These are phyloP conservation scores for Bombus polaris DNA, from an alignment of 1,140 invertebrate species.

Conservation along the genomic window DNA sequence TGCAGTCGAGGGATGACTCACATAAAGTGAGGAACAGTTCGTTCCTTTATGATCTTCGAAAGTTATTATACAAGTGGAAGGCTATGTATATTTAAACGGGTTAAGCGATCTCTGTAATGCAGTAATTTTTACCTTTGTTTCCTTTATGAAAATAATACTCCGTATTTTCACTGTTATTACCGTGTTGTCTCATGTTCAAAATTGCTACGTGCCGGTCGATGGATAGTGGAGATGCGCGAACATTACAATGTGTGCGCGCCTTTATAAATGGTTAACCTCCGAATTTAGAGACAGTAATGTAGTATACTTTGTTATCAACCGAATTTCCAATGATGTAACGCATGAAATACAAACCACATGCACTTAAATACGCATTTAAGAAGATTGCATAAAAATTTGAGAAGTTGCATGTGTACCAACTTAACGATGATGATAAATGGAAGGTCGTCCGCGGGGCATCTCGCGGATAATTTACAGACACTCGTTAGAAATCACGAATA, in stretches of 20 bases:
- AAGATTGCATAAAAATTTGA: too few species aligned
- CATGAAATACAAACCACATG: too few species aligned
- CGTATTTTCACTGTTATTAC: background rate
- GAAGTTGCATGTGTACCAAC: too few species aligned
- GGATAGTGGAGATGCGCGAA: background rate
- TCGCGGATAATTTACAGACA: background rate
- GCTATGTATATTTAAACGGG: background rate
- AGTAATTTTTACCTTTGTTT: background rate
- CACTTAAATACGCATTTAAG: too few species aligned
- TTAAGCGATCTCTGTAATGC: background rate
- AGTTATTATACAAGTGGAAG: background rate
- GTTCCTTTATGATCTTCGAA: constrained; percentile 2
- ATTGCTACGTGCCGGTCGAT: too few species aligned
- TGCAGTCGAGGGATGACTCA: background rate
- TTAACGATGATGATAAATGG: too few species aligned
- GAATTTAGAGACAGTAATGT: background rate
- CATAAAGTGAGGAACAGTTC: background rate
- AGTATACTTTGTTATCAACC: background rate
- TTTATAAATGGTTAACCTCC: background rate
- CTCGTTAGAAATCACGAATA: background rate
- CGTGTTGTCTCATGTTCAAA: background rate
- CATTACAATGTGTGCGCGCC: background rate
- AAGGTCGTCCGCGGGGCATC: background rate
- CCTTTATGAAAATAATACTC: too few species aligned
- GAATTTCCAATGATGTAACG: background rate